Conservation (phyloP, 2,888 invertebrate genomes). For the Mimachlamys varia region DNA sequence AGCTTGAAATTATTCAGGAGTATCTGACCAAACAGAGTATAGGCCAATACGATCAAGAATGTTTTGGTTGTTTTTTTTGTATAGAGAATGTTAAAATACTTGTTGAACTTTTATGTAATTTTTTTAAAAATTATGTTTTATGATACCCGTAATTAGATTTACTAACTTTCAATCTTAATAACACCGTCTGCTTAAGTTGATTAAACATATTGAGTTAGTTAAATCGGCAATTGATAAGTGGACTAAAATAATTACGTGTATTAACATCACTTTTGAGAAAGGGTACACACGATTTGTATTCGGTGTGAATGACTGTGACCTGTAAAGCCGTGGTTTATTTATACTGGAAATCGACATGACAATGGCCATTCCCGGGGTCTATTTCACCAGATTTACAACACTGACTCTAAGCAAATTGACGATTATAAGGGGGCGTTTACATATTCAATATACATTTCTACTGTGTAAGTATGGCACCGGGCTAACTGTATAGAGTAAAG, state of each 20-base stretch:
- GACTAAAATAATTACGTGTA: neutral
- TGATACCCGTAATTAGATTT: no score
- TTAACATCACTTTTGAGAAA: neutral
- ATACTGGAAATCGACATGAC: neutral
- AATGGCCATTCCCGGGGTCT: neutral
- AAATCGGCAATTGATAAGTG: neutral
- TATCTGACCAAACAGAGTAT: no score
- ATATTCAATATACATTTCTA: conserved; percentile 17
- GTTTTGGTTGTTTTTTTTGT: no score
- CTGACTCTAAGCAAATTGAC: neutral
- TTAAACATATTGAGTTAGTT: neutral
- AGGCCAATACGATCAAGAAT: no score
- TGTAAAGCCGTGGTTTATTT: neutral
- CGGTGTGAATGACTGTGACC: neutral
- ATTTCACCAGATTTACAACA: conserved; percentile 26
- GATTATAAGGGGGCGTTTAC: conserved; percentile 8
- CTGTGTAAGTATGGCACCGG: neutral
- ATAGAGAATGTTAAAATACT: no score
- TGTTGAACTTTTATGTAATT: no score
- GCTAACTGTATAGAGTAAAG: neutral
- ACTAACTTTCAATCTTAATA: no score
- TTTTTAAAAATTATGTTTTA: no score
- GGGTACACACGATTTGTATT: neutral
- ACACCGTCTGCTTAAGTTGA: neutral
- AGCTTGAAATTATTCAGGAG: no score